Evolutionary conservation across 2,888 invertebrate genomes (phyloP), one percentile per base, ranked within the genome.

Genomic region (Dryobota labecula): DNA sequence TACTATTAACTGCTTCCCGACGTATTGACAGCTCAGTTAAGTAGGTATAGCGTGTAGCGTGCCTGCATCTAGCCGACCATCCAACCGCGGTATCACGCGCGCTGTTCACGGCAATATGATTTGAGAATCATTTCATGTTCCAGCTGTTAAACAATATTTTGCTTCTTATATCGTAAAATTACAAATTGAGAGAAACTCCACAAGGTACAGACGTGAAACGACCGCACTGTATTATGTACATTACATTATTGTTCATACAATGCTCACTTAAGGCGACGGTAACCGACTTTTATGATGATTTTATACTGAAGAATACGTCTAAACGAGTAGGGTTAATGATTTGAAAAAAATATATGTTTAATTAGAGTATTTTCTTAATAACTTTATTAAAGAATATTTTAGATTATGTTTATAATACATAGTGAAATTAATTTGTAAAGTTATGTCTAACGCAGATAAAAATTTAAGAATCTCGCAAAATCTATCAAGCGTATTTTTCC

Each of bases 41-140:
- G 8, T 27, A 38, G 1, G 24, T 41, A 30, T 41, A 33, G 63
- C 68, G 43, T 69, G 41, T 63, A 20, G n/a, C 51, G 20, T 27
- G 20, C 4, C 4, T 20, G 9, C 33, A 68, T 33, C 24, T 33
- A 33, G 13, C 24, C 20, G 51, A 20, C 41, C 51, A 51, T 68
- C 41, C 6, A 33, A 43, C 47, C 15, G 47, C 9, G 15, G 15
- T 27, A 43, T 18, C 41, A 24, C 15, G 15, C 53, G 18, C 41
- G 9, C 41, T 33, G 41, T 64, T 53, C 54, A 45, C 45, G 45
- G 69, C 45, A 69, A 38, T 54, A 38, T 54, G n/a, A 3, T 27
- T 45, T 45, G 27, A 45, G n/a, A 54, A 30, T 18, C 18, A 18
- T 53, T 54, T 8, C 11, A 18, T 45, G 49, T 63, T 67, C n/a